These are phyloP conservation scores for Notothenia coriiceps DNA, from an alignment of 2,113 vertebrate species.

Conservation along the genomic window DNA sequence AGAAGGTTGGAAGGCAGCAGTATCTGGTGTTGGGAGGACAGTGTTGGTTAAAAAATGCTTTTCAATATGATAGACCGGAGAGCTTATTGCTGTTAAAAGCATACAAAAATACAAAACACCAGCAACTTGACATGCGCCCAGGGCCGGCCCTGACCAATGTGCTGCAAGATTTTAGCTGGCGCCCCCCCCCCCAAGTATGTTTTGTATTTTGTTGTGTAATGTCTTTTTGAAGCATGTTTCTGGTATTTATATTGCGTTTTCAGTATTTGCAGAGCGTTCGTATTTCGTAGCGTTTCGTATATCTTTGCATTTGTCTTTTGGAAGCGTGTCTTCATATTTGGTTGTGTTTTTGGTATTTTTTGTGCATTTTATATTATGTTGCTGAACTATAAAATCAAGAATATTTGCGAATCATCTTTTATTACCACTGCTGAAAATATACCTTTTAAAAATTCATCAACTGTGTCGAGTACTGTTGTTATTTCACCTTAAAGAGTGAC, in stretches of 20 bases:
- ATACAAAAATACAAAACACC: neutral
- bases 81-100: neutral
- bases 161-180: too few relatives aligned
- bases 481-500: constrained; percentile 16
- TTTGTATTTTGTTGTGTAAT: neutral
- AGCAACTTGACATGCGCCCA: neutral
- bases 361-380: too few relatives aligned
- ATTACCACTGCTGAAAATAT: neutral
- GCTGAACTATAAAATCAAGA: neutral
- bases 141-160: too few relatives aligned
- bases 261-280: accelerated
- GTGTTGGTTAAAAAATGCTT: neutral
- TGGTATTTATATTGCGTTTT: neutral
- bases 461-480: neutral
- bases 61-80: neutral
- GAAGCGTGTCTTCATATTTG: too few relatives aligned
- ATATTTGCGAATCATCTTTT: neutral
- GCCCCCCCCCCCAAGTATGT: neutral
- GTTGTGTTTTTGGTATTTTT: too few relatives aligned
- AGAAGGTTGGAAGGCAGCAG: constrained; percentile 36
- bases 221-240: neutral
- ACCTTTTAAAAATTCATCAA: neutral
- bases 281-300: too few relatives aligned
- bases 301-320: too few relatives aligned
- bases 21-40: neutral